A percentile compares a stretch with the other conserved stretches of the same genome.
Conservation (phyloP, 2,113 vertebrate species). For the Chlamydotis undulata region DNA sequence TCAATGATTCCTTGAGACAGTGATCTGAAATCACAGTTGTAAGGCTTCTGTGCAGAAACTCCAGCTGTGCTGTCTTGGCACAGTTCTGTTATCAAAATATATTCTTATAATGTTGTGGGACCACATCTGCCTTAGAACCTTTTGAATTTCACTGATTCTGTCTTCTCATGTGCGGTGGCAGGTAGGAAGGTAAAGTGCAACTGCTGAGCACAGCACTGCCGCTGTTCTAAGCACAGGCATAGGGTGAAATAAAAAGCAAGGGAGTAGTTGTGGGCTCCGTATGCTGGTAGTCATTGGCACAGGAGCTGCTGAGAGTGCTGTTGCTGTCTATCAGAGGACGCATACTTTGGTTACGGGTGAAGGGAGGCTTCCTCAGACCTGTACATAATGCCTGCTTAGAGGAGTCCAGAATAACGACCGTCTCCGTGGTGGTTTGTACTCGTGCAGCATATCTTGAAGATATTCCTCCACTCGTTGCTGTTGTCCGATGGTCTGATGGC, state of each 20-base stretch:
- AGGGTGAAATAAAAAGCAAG: not conserved
- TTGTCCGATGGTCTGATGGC: not conserved
- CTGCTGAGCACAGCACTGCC: not conserved
- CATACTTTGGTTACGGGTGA: not conserved
- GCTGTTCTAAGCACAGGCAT: not conserved
- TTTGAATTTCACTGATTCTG: not conserved
- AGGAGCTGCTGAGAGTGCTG: not conserved
- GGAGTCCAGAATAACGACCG: not conserved
- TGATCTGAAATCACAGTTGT: not conserved
- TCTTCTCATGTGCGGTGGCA: not conserved
- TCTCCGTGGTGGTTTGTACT: not conserved
- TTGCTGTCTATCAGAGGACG: accelerated
- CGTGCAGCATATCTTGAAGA: not conserved
- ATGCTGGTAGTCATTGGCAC: not conserved
- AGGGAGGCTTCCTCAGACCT: not conserved
- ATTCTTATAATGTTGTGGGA: not conserved
- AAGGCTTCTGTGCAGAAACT: not conserved
- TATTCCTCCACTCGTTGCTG: not conserved
- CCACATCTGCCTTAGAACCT: not conserved
- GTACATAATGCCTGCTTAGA: accelerated
- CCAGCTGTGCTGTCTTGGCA: not conserved
- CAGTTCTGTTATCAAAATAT: not conserved
- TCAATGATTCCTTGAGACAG: not conserved
- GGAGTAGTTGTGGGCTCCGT: not conserved
- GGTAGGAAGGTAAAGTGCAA: not conserved